Conservation (phyloP, 30 jellyfish, hydroid and myxozoan genomes). For the Hydractinia echinata region DNA sequence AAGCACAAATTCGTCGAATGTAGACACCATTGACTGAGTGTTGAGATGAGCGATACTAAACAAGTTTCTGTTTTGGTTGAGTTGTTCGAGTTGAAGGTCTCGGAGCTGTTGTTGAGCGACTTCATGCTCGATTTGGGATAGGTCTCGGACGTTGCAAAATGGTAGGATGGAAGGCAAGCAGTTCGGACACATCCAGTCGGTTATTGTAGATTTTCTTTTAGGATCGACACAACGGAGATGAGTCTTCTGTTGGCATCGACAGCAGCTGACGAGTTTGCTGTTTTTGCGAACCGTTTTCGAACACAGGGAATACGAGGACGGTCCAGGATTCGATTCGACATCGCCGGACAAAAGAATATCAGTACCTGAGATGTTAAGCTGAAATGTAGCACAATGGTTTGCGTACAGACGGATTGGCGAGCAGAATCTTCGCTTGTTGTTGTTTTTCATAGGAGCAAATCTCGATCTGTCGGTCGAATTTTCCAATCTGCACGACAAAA, state of each 20-base stretch:
- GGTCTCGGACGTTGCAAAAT: not conserved
- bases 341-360: constrained; percentile 11
- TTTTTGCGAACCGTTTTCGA: constrained; percentile 14
- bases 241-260: constrained; percentile 17
- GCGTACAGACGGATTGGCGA: not conserved
- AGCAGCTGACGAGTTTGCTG: constrained; percentile 31
- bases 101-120: constrained; percentile 18
- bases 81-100: constrained; percentile 16
- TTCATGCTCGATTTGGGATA: constrained; percentile 9
- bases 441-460: no score
- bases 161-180: not conserved
- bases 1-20: constrained; percentile 39
- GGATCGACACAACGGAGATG: constrained; percentile 8
- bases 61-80: not conserved
- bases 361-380: constrained; percentile 21
- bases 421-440: no score
- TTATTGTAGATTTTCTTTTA: not conserved
- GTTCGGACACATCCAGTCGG: not conserved
- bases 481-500: no score
- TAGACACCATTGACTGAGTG: constrained; percentile 55
- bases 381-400: constrained; percentile 15
- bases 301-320: not conserved
- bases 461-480: no score
- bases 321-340: constrained; percentile 14
- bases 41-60: constrained; percentile 37